Base-by-base conservation (phyloP, 2,888 invertebrate genomes). In the Noctua janthe region DNA sequence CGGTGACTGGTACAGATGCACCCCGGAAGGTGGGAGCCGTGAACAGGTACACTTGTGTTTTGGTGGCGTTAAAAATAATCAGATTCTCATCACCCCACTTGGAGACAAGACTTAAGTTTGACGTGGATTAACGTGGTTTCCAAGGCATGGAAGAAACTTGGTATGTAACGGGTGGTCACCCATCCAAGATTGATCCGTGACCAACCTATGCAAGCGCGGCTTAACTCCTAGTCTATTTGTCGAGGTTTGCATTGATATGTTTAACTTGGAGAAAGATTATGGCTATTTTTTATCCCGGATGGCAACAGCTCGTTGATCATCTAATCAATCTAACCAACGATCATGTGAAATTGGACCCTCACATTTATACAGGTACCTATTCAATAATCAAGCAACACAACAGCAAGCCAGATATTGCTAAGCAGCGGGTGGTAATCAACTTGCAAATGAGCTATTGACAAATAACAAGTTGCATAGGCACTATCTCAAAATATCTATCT, bases 361-460 rank as follows among this genome's bases (percentile, higher is more conserved):
- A 23, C 23, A 56, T 51, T 17, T 5, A 51, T 17, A 6, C 17
- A 17, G 51, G 17, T 51, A 51, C 51, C 0, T 51, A 17, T 54
- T 17, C 51, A 20, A 49, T 54, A 54, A 54, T 51, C 10, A 29
- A 29, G 29, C 29, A 29, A 29, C 29, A 29, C 29, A 35, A 54
- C 51, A 20, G 11, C 10, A 35, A 39, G 15, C 47, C 4, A 66
- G 51, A 73, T 71, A 83, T 84, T 59, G 49, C 51, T 62, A 56
- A 79, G 23, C 80, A 74, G 83, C 71, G 62, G 85, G 80, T 56
- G 83, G 84, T 62, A 78, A 35, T 56, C 59, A 74, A 49, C 47
- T 69, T 35, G 62, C 47, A 35, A 70, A 79, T 84, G 49, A 79
- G 49, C 15, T 69, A 64, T 75, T 84, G 74, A 84, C 85, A 75